Evolutionary conservation across 2,888 invertebrate genomes (phyloP).

Genomic region (Noctua janthina): DNA sequence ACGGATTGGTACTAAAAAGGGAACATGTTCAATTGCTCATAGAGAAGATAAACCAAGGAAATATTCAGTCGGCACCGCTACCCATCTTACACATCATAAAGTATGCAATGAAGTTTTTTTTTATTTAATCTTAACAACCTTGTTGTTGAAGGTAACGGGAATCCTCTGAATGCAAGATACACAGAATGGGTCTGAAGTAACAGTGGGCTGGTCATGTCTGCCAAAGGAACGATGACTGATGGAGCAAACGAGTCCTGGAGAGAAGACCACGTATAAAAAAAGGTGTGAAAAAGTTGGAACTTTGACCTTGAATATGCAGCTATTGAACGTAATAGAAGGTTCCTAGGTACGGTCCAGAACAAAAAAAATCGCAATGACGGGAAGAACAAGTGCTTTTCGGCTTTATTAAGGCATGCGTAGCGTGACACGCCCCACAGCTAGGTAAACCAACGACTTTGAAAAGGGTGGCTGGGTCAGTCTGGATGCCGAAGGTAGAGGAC

Average conservation of each 20-base stretch:
- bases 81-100: neutral
- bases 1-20: neutral
- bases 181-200: neutral
- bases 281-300: too few relatives aligned
- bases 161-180: neutral
- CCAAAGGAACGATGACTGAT: neutral
- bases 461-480: neutral
- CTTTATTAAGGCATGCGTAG: neutral
- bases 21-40: neutral
- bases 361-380: neutral
- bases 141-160: neutral
- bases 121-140: neutral
- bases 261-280: neutral
- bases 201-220: neutral
- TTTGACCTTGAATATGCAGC: neutral
- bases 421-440: neutral
- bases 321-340: neutral
- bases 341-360: neutral
- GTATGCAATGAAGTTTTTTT: too few relatives aligned
- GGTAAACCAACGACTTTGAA: neutral
- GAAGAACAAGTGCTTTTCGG: neutral
- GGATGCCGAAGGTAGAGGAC: neutral
- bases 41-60: neutral
- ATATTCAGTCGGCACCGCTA: neutral
- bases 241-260: neutral